Evolutionary conservation across 2,797 vertebrate species (phyloP).

Genomic region (Macropus fuliginosus): DNA sequence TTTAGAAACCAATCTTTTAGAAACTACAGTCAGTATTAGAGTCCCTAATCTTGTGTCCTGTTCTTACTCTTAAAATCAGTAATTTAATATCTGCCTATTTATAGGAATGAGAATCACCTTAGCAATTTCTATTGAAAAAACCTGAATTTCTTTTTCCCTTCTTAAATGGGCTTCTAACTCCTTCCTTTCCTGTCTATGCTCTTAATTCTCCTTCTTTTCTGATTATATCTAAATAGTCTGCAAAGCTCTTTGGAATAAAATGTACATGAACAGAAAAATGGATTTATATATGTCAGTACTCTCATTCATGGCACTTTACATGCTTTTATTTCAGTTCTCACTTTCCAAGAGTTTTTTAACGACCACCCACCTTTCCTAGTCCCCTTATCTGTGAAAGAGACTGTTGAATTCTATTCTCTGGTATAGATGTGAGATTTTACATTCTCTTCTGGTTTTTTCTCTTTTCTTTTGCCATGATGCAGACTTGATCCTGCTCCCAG

Average conservation of each 20-base stretch:
- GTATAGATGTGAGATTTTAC: conserved; percentile 12
- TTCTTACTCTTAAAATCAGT: conserved; percentile 15
- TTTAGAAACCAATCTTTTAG: not conserved
- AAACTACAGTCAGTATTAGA: not conserved
- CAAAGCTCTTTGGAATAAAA: conserved; percentile 46
- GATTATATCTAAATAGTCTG: conserved; percentile 8
- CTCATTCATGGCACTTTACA: conserved; percentile 18
- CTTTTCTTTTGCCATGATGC: not conserved
- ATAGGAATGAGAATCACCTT: conserved; percentile 22
- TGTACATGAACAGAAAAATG: not conserved
- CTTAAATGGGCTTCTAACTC: conserved; percentile 2
- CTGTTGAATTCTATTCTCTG: not conserved
- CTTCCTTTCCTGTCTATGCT: conserved; percentile 6
- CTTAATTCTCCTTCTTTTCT: conserved; percentile 47
- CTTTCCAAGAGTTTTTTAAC: conserved; percentile 13
- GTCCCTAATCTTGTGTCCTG: conserved; percentile 8
- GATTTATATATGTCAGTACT: conserved; percentile 17
- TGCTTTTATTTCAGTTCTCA: conserved; percentile 39
- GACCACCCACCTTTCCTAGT: conserved; percentile 16
- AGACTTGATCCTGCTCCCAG: conserved; percentile 12
- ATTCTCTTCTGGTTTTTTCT: not conserved
- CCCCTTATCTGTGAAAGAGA: not conserved
- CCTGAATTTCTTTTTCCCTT: not conserved
- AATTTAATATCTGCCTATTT: not conserved
- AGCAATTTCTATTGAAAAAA: not conserved